Evolutionary conservation across 2,113 vertebrate genomes (phyloP).

Genomic region (Ploceus nigricollis): DNA sequence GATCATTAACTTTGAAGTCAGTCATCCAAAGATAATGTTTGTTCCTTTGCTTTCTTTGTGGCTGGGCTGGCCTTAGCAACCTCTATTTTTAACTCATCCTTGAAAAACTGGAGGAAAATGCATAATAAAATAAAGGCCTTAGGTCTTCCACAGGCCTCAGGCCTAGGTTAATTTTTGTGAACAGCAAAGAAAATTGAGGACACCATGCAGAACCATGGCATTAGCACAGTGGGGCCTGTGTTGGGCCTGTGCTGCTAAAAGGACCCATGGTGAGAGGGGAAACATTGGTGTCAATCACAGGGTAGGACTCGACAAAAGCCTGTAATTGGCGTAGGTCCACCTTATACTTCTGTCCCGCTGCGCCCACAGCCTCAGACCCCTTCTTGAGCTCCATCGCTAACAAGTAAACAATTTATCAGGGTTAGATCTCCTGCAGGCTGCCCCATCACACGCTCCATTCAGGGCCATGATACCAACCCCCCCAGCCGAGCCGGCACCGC

Average conservation of each 20-base stretch:
- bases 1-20: slow-evolving; percentile 89
- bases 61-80: slow-evolving; percentile 77
- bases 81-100: slow-evolving; percentile 79
- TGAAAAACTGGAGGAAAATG: slow-evolving; percentile 71
- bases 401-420: slow-evolving; percentile 90
- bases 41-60: slow-evolving; percentile 80
- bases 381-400: slow-evolving; percentile 79
- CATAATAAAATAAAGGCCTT: slow-evolving; percentile 75
- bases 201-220: slow-evolving; percentile 75
- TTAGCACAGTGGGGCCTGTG: slow-evolving; percentile 84
- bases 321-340: slow-evolving; percentile 88
- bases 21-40: slow-evolving; percentile 85
- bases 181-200: slow-evolving; percentile 81
- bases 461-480: slow-evolving; percentile 68
- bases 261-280: slow-evolving; percentile 84
- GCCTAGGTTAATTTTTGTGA: slow-evolving; percentile 77
- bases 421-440: slow-evolving; percentile 79
- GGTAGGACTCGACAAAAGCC: slow-evolving; percentile 77
- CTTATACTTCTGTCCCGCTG: slow-evolving; percentile 83
- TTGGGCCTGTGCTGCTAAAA: slow-evolving; percentile 81
- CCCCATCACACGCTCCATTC: slow-evolving; percentile 80
- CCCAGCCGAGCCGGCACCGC: slow-evolving; percentile 63
- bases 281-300: slow-evolving; percentile 87
- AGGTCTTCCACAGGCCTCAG: slow-evolving; percentile 71
- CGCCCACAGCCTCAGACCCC: slow-evolving; percentile 69